phyloP scores from a whole-genome alignment of 2,113 vertebrate genomes.

The Oxyruncus cristatus region DNA sequence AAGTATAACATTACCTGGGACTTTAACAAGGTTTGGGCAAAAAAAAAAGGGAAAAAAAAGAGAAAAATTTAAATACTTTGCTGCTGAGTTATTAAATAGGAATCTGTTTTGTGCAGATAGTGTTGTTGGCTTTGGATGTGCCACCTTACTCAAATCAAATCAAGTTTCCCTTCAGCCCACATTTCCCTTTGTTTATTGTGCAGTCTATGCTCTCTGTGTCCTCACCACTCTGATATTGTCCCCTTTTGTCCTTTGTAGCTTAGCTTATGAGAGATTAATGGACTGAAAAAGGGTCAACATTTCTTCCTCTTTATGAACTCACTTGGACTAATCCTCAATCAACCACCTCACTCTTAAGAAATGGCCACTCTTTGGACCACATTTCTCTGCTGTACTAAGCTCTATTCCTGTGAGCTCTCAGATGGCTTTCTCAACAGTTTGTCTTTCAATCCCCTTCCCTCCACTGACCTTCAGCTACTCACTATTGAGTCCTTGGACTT shows the following conservation, averaged over 20 bases:
- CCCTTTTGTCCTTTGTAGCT: background rate
- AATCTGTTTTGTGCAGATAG: background rate
- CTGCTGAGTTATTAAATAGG: background rate
- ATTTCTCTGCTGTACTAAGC: background rate
- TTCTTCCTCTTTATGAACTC: background rate
- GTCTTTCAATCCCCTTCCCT: background rate
- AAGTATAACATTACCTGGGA: background rate
- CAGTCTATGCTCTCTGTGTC: background rate
- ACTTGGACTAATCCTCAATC: background rate
- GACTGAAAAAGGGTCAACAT: background rate
- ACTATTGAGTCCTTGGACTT: background rate
- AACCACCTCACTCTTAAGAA: background rate
- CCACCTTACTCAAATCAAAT: background rate
- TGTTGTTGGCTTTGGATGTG: background rate
- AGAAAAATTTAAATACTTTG: background rate
- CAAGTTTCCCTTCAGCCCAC: background rate
- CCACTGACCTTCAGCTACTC: background rate
- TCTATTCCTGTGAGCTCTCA: background rate
- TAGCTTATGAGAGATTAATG: background rate
- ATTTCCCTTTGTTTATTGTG: background rate
- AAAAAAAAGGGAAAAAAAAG: background rate
- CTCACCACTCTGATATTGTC: background rate
- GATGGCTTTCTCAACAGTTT: background rate
- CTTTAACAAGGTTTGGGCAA: background rate
- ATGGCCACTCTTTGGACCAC: background rate